These are phyloP conservation scores for Macrobrachium rosenbergii DNA, from an alignment of 1,140 invertebrate species.

Conservation along the genomic window DNA sequence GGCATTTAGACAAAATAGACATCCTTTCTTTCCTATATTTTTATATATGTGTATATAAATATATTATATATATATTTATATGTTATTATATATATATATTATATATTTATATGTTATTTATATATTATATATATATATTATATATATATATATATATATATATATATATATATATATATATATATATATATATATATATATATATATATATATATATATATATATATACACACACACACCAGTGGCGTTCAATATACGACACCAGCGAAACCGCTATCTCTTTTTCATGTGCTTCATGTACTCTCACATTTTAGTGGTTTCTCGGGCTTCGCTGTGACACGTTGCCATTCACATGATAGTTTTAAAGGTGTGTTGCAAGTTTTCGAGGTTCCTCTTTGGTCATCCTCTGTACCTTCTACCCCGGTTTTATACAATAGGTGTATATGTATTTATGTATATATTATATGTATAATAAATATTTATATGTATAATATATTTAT, in stretches of 20 bases:
- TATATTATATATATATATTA: conserved; percentile 28
- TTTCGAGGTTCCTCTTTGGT: no score
- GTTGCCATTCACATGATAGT: no score
- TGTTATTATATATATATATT: conserved; percentile 20
- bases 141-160: conserved; percentile 9
- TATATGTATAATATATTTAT: no score
- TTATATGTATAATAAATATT: no score
- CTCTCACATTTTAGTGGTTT: no score
- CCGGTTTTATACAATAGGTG: no score
- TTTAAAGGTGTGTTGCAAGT: no score
- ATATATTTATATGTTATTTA: conserved; percentile 21
- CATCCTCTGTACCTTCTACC: no score
- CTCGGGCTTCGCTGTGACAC: no score
- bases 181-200: conserved; percentile 30
- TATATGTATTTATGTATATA: no score
- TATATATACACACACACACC: conserved; percentile 15
- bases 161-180: neutral
- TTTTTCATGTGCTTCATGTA: no score
- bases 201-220: conserved; percentile 24
- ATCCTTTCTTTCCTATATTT: neutral
- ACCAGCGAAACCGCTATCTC: no score
- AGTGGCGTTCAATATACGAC: neutral
- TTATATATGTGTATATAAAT: neutral
- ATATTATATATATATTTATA: conserved; percentile 8
- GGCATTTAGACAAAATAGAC: neutral